Evolutionary conservation across 2,888 invertebrate genomes (phyloP).

Genomic region (Camptogramma bilineatum): DNA sequence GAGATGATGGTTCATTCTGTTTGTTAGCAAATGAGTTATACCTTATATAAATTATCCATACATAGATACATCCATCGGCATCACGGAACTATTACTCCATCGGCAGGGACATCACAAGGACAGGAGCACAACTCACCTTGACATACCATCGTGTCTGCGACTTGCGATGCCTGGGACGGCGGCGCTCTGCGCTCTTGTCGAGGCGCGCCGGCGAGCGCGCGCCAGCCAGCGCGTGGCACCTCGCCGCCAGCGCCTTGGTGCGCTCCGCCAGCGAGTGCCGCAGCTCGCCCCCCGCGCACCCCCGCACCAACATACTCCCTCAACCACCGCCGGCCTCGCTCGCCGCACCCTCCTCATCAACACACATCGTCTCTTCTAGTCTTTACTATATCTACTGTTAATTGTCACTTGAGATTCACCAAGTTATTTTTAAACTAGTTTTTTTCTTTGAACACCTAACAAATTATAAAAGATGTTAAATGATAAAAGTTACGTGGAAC

Average conservation of each 20-base stretch:
- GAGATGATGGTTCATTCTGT: no score
- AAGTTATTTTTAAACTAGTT: neutral
- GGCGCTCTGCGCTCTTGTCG: conserved; percentile 68
- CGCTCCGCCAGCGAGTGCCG: conserved; percentile 81
- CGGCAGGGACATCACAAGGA: conserved; percentile 14
- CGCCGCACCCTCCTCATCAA: conserved; percentile 49
- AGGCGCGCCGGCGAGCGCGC: conserved; percentile 70
- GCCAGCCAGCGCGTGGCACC: conserved; percentile 70
- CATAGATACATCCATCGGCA: neutral
- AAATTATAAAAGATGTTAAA: neutral
- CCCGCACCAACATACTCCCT: conserved; percentile 76
- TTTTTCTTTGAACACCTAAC: neutral
- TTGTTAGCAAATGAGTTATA: neutral
- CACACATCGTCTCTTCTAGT: conserved; percentile 50
- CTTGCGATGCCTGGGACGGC: conserved; percentile 79
- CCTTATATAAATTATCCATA: no score
- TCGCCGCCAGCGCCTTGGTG: conserved; percentile 81
- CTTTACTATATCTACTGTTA: neutral
- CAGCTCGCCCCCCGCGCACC: conserved; percentile 77
- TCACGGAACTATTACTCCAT: neutral
- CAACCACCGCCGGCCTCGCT: conserved; percentile 63
- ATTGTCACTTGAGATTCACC: neutral
- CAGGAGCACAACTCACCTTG: conserved; percentile 86
- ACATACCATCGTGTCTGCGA: conserved; percentile 89
- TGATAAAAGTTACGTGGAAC: no score